phyloP scores from a whole-genome alignment of 2,113 vertebrate species.

The Brachypteracias leptosomus region DNA sequence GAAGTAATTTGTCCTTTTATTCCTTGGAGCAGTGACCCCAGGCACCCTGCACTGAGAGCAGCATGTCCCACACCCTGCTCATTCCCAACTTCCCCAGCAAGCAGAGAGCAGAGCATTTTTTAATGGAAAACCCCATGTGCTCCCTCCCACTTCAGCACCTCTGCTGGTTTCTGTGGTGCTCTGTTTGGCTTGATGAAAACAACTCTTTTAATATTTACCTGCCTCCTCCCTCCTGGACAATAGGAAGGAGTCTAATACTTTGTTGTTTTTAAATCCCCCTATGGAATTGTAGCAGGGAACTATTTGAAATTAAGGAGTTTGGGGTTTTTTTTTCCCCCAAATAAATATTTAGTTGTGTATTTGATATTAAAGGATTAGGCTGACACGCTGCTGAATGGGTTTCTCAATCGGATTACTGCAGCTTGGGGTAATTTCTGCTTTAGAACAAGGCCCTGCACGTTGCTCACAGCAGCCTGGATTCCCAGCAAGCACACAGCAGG shows the following conservation, averaged over 20 bases:
- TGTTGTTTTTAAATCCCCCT: constrained; percentile 38
- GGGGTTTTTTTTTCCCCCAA: neutral
- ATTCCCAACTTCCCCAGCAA: neutral
- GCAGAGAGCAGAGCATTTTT: neutral
- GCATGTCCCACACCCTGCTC: neutral
- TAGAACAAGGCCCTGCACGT: neutral
- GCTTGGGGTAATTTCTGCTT: constrained; percentile 38
- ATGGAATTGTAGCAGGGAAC: constrained; percentile 21
- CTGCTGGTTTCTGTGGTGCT: neutral
- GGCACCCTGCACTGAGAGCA: neutral
- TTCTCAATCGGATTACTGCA: constrained; percentile 59
- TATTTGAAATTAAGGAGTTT: constrained; percentile 42
- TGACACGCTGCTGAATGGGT: constrained; percentile 49
- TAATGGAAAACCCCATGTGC: neutral
- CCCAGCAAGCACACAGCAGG: neutral
- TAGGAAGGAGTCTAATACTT: constrained; percentile 5
- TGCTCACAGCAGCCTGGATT: neutral
- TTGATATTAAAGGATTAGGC: constrained; percentile 66
- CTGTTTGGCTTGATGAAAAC: neutral
- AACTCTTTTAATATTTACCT: constrained; percentile 33
- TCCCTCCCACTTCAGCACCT: neutral
- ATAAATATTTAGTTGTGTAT: constrained; percentile 53
- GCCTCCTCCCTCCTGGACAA: neutral
- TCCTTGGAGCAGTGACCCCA: neutral
- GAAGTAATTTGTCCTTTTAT: neutral